A percentile compares a stretch with the other conserved stretches of the same genome.
Evolutionary conservation across 2,888 invertebrate species (phyloP).

Genomic region (Mermis nigrescens): DNA sequence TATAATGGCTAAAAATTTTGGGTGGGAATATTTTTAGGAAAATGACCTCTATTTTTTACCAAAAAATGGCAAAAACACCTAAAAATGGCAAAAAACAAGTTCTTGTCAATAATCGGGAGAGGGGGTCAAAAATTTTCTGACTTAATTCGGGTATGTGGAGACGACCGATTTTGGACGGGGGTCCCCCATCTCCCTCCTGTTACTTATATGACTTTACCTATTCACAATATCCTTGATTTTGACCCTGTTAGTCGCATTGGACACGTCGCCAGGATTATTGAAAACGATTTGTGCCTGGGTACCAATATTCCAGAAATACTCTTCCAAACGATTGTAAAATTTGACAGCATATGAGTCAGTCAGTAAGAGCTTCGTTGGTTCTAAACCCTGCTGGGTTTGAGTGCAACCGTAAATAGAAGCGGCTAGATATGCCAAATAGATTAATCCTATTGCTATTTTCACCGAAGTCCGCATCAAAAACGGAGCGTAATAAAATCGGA

Average conservation of each 20-base stretch:
- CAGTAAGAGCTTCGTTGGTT: background rate
- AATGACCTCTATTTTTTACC: too few species aligned
- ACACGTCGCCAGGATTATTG: constrained; percentile 24
- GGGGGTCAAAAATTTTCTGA: too few species aligned
- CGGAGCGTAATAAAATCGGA: constrained; percentile 26
- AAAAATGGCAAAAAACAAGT: too few species aligned
- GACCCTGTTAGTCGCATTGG: constrained; percentile 14
- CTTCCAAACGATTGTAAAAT: constrained; percentile 28
- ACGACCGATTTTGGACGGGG: too few species aligned
- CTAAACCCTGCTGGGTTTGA: constrained; percentile 12
- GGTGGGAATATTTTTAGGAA: too few species aligned
- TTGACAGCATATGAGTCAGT: background rate
- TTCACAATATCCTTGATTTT: background rate
- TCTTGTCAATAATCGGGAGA: too few species aligned
- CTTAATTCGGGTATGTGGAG: too few species aligned
- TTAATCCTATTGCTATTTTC: constrained; percentile 44
- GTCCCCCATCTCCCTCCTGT: too few species aligned
- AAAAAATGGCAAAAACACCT: too few species aligned
- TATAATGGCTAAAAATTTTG: too few species aligned
- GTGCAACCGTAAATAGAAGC: constrained; percentile 68
- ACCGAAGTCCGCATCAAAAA: constrained; percentile 23
- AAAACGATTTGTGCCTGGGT: constrained; percentile 17
- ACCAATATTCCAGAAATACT: constrained; percentile 46
- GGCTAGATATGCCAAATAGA: constrained; percentile 55
- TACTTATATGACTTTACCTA: too few species aligned